Percentiles rank a stretch among this genome's conserved stretches.
Evolutionary conservation across 2,113 vertebrate genomes (phyloP).

Genomic region (Orientallactaga bullata): DNA sequence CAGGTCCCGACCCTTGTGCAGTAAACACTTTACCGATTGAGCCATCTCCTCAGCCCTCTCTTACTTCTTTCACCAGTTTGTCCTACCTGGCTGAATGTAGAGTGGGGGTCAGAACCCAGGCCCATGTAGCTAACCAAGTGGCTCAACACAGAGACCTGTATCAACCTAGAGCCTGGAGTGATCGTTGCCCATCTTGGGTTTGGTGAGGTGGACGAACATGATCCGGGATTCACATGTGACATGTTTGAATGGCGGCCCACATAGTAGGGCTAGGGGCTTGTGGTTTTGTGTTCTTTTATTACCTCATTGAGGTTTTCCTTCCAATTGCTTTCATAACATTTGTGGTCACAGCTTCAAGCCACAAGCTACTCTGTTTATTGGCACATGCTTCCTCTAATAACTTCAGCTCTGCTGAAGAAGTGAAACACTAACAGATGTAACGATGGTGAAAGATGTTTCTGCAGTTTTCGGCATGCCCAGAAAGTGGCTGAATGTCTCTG

Average conservation of each 20-base stretch:
- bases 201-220: not conserved
- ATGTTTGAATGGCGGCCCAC: not conserved
- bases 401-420: not conserved
- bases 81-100: not conserved
- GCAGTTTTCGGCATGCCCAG: not conserved
- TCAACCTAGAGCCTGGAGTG: not conserved
- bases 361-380: constrained; percentile 47
- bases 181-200: not conserved
- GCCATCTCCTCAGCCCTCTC: not conserved
- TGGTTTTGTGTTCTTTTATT: not conserved
- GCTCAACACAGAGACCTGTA: not conserved
- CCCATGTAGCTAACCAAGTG: not conserved
- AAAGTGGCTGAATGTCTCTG: not conserved
- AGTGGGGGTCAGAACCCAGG: not conserved
- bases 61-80: not conserved
- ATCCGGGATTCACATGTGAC: not conserved
- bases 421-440: not conserved
- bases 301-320: constrained; percentile 11
- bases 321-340: constrained; percentile 36
- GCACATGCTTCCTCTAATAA: constrained; percentile 20
- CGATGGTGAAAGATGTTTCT: not conserved
- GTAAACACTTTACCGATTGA: no score
- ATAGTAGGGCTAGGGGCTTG: not conserved
- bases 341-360: constrained; percentile 40
- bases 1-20: no score